phyloP scores from a whole-genome alignment of 1,140 invertebrate genomes.

The Drosophila tani region DNA sequence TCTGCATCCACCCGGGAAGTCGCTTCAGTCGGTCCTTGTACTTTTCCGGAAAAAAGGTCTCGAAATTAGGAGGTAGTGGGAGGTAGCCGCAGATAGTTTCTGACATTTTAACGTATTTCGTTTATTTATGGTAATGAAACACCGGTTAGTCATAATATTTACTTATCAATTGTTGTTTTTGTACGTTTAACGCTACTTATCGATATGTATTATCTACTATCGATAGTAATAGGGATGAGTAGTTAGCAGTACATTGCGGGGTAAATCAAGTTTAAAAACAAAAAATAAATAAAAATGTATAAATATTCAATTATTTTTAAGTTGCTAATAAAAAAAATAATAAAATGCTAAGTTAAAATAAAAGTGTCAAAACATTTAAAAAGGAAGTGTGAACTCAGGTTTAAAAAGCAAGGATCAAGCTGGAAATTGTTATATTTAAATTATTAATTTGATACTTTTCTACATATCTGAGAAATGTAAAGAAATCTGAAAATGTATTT shows the following conservation, averaged over 20 bases:
- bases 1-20: background rate
- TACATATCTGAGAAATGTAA: too few species aligned
- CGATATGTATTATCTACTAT: too few species aligned
- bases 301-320: too few species aligned
- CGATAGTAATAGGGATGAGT: background rate
- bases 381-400: too few species aligned
- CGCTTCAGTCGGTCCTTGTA: conserved; percentile 31
- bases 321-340: too few species aligned
- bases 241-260: too few species aligned
- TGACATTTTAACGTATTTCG: conserved; percentile 4
- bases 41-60: conserved; percentile 21
- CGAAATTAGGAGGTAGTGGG: conserved; percentile 14
- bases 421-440: too few species aligned
- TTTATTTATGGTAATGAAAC: background rate
- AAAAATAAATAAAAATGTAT: background rate
- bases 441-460: too few species aligned
- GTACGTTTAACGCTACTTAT: background rate
- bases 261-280: background rate
- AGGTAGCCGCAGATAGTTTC: conserved; percentile 9
- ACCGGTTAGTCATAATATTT: conserved; percentile 14
- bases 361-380: too few species aligned
- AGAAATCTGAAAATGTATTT: too few species aligned
- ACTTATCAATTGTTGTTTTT: background rate
- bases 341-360: too few species aligned
- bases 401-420: too few species aligned